Base-by-base conservation (phyloP, 2,113 vertebrate species). In the Percina caprodes region DNA sequence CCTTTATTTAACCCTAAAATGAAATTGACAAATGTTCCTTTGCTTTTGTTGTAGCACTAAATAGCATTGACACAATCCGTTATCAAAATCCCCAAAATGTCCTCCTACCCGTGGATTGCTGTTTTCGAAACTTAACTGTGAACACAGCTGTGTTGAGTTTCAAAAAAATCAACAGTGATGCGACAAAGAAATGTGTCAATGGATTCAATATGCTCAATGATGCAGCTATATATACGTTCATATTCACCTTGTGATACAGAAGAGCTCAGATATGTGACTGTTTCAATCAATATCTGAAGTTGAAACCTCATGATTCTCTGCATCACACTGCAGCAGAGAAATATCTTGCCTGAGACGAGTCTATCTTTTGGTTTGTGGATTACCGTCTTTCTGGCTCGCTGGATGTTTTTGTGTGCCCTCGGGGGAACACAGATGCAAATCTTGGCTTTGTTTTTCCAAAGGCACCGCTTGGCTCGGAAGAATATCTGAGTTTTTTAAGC, bases 341-440 rank as follows among this genome's bases (percentile, higher is more conserved):
- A 66, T 30, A 55, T 72, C 71, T 35, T 1, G 6, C 65, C 72
- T 15, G 49, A 65, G 58, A 72, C 0, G 35, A 74, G 67, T 69
- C 18, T 45, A 5, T 71, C 72, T 69, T 15, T 75, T 24, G 46
- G 60, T 48, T 70, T 45, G n/a, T 24, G 59, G 82, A 81, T 84
- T 84, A 73, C 70, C n/a, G 2, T 87, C 63, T 26, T 42, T 46
- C 75, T 82, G 74, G 87, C 85, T 84, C 33, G 19, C 74, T 77
- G 77, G 77, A 33, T 86, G 87, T 77, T 69, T 83, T 69, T 42
- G 51, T 1, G 26, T 58, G 75, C 77, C 87, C 74, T 63, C 67
- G 0, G 77, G 87, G 87, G 82, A 88, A 55, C 30, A 19, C 85
- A 78, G 78, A 87, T 86, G 77, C 77, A 82, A 89, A 87, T 87